These are phyloP conservation scores for Picus viridis DNA, from an alignment of 2,797 vertebrate species.

Conservation along the genomic window DNA sequence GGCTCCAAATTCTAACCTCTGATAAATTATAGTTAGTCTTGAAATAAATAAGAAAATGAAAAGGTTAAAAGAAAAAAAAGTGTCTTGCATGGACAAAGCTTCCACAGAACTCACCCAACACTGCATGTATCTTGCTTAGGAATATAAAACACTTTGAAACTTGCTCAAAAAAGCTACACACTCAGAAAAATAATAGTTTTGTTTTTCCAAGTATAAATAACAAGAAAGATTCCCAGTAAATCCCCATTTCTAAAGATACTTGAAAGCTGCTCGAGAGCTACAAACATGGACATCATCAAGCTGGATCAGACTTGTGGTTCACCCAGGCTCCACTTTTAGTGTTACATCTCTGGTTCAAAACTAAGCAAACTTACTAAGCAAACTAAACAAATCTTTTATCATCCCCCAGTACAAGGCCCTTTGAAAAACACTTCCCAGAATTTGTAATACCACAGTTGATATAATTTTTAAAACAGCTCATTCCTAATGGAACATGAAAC, in stretches of 20 bases:
- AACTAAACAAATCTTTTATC: neutral
- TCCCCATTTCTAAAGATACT: neutral
- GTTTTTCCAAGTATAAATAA: neutral
- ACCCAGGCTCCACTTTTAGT: neutral
- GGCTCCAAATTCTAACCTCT: neutral
- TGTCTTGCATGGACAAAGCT: neutral
- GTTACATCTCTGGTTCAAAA: neutral
- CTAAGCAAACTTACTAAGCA: neutral
- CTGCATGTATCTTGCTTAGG: neutral
- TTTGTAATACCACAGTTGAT: neutral
- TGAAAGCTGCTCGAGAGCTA: neutral
- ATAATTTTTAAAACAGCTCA: neutral
- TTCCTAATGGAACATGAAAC: conserved; percentile 27
- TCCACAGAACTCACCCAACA: neutral
- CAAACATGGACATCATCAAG: neutral
- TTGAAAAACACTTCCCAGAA: conserved; percentile 25
- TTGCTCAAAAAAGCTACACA: neutral
- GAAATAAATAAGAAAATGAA: too few species aligned
- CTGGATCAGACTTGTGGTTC: neutral
- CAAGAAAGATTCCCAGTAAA: neutral
- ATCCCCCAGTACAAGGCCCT: neutral
- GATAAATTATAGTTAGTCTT: neutral
- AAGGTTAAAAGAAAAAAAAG: too few species aligned
- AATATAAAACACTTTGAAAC: neutral
- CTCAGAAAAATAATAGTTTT: neutral